Evolutionary conservation across 2,797 vertebrate species (phyloP).

Genomic region (Mormyrops attenuatus): DNA sequence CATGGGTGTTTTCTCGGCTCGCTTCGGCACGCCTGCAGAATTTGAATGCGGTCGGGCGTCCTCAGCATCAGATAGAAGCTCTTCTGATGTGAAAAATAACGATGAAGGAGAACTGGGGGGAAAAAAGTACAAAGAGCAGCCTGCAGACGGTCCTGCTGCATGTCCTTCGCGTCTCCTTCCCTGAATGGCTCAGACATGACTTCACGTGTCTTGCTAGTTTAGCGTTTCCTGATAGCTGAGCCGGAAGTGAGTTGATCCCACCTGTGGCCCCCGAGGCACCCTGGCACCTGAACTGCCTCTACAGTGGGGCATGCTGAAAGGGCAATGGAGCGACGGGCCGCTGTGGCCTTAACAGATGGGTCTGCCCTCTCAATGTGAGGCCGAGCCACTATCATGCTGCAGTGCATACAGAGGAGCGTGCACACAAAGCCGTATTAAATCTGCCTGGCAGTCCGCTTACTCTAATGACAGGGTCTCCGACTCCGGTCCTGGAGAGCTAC

Average conservation of each 20-base stretch:
- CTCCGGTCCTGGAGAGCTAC: neutral
- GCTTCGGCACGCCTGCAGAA: neutral
- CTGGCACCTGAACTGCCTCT: neutral
- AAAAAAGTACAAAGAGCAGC: neutral
- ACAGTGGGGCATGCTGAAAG: neutral
- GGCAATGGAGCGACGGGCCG: neutral
- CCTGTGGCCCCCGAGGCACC: neutral
- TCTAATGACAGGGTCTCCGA: neutral
- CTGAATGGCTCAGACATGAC: neutral
- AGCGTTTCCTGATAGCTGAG: neutral
- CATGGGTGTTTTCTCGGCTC: neutral
- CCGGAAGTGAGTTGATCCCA: neutral
- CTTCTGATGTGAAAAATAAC: neutral
- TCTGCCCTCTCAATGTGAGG: neutral
- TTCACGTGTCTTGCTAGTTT: neutral
- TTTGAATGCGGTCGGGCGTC: neutral
- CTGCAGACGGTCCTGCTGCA: no score
- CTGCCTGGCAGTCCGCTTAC: neutral
- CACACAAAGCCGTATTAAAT: neutral
- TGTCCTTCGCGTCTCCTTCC: neutral
- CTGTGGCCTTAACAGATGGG: neutral
- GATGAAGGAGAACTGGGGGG: neutral
- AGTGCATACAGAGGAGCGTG: neutral
- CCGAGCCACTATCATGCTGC: neutral
- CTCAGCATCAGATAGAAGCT: neutral